Percentiles rank a stretch among this genome's conserved stretches.
Conservation (phyloP, 53 echinoderm and acorn worm genomes). For the Crossaster papposus region DNA sequence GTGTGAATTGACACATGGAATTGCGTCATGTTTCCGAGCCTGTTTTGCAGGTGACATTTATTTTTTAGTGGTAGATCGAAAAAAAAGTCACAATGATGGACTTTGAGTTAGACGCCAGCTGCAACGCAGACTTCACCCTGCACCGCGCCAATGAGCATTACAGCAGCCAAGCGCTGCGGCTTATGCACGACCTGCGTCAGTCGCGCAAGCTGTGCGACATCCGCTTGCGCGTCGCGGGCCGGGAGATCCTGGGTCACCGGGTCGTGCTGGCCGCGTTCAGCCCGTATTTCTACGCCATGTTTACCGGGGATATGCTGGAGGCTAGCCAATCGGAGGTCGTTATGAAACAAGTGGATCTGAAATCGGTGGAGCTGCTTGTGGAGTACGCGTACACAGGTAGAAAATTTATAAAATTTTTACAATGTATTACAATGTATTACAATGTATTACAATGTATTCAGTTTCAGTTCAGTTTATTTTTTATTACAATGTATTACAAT, state of each 20-base stretch:
- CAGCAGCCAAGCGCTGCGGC: slow-evolving; percentile 71
- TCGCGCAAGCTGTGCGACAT: slow-evolving; percentile 81
- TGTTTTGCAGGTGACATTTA: not conserved
- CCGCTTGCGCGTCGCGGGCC: slow-evolving; percentile 59
- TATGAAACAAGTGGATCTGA: slow-evolving; percentile 82
- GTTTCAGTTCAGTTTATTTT: no score
- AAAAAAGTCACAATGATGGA: slow-evolving; percentile 72
- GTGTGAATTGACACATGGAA: no score
- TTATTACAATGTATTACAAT: no score
- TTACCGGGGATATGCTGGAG: slow-evolving; percentile 86
- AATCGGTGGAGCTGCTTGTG: slow-evolving; percentile 74
- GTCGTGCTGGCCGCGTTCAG: slow-evolving; percentile 84
- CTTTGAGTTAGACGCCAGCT: slow-evolving; percentile 69
- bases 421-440: no score
- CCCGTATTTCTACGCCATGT: slow-evolving; percentile 88
- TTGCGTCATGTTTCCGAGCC: not conserved
- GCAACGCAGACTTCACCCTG: slow-evolving; percentile 70
- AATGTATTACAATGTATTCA: no score
- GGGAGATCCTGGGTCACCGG: slow-evolving; percentile 70
- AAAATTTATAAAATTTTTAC: not conserved
- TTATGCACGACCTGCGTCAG: slow-evolving; percentile 80
- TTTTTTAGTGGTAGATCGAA: not conserved
- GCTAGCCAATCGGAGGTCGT: slow-evolving; percentile 66
- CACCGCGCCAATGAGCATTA: slow-evolving; percentile 80
- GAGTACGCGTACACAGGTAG: slow-evolving; percentile 95